phyloP scores from a whole-genome alignment of 2,888 invertebrate genomes.

The Apamea sordens region DNA sequence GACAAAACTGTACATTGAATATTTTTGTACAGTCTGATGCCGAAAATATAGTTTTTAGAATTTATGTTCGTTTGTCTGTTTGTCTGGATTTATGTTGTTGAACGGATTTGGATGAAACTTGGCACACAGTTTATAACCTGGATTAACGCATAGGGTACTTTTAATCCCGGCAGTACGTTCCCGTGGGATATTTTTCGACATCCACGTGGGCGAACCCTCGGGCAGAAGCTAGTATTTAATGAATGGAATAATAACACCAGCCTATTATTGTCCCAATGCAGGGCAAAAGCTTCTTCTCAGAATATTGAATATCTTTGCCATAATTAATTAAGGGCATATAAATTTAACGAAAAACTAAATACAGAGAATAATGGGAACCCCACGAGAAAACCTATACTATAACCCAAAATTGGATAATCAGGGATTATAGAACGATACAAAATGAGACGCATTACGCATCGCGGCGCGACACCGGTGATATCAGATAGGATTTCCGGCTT shows the following conservation, averaged over 20 bases:
- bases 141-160: not conserved
- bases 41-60: not conserved
- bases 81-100: not conserved
- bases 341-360: not conserved
- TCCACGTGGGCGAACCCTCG: not conserved
- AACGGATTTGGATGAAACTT: not conserved
- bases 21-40: no score
- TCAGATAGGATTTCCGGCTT: constrained; percentile 14
- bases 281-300: not conserved
- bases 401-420: not conserved
- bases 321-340: not conserved
- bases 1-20: no score
- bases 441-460: constrained; percentile 9
- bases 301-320: not conserved
- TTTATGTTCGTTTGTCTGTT: not conserved
- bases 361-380: no score
- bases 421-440: constrained; percentile 16
- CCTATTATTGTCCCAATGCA: not conserved
- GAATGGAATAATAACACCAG: not conserved
- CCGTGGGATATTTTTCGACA: not conserved
- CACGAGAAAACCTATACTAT: not conserved
- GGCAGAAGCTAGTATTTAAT: not conserved
- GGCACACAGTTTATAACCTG: not conserved
- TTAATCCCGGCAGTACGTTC: not conserved
- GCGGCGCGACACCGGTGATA: not conserved